Evolutionary conservation across 1,140 invertebrate genomes (phyloP).

Genomic region (Danaus plexippus): DNA sequence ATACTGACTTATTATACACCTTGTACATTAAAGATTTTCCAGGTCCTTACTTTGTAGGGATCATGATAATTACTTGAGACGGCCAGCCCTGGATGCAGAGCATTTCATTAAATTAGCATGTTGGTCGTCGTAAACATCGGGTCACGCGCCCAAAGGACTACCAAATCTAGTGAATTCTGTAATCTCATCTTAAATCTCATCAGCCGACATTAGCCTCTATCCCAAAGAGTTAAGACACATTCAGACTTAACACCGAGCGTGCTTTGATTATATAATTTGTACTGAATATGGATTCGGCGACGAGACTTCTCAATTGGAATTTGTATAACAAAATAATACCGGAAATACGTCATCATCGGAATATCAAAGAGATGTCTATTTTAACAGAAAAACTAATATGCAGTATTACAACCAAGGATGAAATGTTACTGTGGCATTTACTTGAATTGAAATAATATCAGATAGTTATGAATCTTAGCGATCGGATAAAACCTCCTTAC

Average conservation of each 20-base stretch:
- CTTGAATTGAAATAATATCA: too few species aligned
- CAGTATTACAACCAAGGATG: too few species aligned
- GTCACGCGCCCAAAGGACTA: conserved; percentile 29
- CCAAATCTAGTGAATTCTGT: conserved; percentile 9
- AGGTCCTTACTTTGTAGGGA: too few species aligned
- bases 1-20: too few species aligned
- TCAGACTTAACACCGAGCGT: conserved; percentile 6
- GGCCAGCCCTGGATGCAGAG: background rate
- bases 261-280: conserved; percentile 21
- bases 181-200: conserved; percentile 16
- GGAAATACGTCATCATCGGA: conserved; percentile 9
- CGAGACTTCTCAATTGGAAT: conserved; percentile 14
- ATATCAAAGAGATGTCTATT: background rate
- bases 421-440: too few species aligned
- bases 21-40: too few species aligned
- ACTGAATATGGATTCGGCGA: conserved; percentile 27
- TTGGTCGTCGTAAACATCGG: conserved; percentile 35
- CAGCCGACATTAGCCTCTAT: conserved; percentile 10
- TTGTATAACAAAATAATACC: conserved; percentile 14
- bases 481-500: conserved; percentile 5
- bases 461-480: too few species aligned
- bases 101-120: conserved; percentile 26
- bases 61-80: too few species aligned
- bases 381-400: too few species aligned
- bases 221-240: conserved; percentile 6